These are phyloP conservation scores for Labeo rohita DNA, from an alignment of 2,113 vertebrate species.

Conservation along the genomic window DNA sequence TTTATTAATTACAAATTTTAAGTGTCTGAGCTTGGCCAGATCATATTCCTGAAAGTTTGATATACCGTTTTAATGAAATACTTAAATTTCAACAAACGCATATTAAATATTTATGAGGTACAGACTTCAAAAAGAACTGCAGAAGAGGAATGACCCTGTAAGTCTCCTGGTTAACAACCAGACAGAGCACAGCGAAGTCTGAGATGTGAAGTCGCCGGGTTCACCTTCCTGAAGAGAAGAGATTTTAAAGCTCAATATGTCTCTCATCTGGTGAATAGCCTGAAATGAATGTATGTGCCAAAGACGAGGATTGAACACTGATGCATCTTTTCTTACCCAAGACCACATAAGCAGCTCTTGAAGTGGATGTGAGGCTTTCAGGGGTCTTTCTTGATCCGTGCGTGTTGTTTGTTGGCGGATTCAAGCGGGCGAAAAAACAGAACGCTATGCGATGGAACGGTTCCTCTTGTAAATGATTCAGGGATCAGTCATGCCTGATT, in stretches of 20 bases:
- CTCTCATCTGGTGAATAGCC: neutral
- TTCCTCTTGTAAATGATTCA: slow-evolving; percentile 50
- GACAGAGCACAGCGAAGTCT: neutral
- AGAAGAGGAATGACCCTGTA: slow-evolving; percentile 22
- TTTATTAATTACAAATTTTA: neutral
- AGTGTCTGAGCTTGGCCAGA: neutral
- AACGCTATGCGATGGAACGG: neutral
- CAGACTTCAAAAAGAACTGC: neutral
- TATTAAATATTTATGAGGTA: neutral
- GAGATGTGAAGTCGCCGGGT: neutral
- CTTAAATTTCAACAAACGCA: neutral
- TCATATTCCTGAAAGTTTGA: neutral
- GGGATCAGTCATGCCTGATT: slow-evolving; percentile 48
- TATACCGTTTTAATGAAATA: neutral
- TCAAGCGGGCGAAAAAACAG: neutral
- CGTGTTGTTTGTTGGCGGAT: slow-evolving; percentile 15
- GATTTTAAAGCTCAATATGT: neutral
- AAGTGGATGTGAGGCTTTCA: neutral
- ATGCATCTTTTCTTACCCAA: neutral
- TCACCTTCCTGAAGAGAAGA: slow-evolving; percentile 1
- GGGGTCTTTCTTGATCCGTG: slow-evolving; percentile 2
- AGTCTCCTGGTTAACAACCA: neutral
- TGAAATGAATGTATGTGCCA: neutral
- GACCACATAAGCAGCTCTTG: slow-evolving; percentile 25
- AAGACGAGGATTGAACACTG: neutral